Base-by-base conservation (phyloP, 1,140 invertebrate species). In the Schlechtendalia chinensis region DNA sequence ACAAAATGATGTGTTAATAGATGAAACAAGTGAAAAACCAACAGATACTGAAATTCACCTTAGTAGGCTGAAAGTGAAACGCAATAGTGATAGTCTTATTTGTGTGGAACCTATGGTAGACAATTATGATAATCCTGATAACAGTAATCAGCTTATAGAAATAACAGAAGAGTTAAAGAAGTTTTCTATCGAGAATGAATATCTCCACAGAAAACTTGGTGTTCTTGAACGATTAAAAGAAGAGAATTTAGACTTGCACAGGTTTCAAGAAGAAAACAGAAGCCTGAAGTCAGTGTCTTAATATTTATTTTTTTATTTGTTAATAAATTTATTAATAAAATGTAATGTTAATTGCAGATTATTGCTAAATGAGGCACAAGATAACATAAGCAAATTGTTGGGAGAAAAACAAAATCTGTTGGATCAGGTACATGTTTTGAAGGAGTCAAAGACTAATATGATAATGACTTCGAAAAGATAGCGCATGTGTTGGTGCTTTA, bases 321-420 rank as follows among this genome's bases (percentile, higher is more conserved):
- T 2, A 45, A 67, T 53, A 29, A 6, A 27, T 27, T 72, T 54
- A 39, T n/a, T 65, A 39, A 39, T 27, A n/a, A 63, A n/a, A 53
- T 65, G 17, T 29, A 61, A 61, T 29, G 24, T 71, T 50, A 17
- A 32, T 53, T 22, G 19, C 11, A 84, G 88, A 82, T 87, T 87
- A 1, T 88, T 88, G 83, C 85, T 92, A 29, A 88, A 82, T 83
- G 88, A 89, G 1, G 91, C 92, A 2, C 91, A 93, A 84, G 91
- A 93, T 82, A 90, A 93, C 74, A 90, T 93, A 1, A 88, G 88
- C 22, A 87, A 87, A 39, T 85, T 94, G 59, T 83, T 93, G 1
- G 90, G 91, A 54, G 93, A 94, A 82, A 94, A 94, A 83, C 89
- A 89, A 82, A 88, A 88, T n/a, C 85, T 94, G 39, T 84, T 93